Evolutionary conservation across 1,140 invertebrate species (phyloP).

Genomic region (Spodoptera litura): DNA sequence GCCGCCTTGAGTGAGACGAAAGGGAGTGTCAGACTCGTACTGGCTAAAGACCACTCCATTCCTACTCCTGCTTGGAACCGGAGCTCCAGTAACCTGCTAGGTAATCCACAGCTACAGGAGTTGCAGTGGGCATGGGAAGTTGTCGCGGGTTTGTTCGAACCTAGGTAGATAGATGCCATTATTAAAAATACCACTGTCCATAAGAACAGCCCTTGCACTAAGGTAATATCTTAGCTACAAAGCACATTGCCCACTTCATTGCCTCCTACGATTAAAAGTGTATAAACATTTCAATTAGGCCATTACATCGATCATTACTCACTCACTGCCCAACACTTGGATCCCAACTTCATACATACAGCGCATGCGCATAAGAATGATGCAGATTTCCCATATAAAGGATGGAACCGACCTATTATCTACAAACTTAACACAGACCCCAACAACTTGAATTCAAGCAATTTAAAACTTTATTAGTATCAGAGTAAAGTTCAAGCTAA

Average conservation of each 20-base stretch:
- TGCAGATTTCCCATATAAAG: constrained; percentile 69
- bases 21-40: too few relatives aligned
- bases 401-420: constrained; percentile 57
- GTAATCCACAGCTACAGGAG: too few relatives aligned
- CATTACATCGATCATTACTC: constrained; percentile 55
- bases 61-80: too few relatives aligned
- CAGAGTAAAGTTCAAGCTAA: not conserved
- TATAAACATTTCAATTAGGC: constrained; percentile 53
- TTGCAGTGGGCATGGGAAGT: too few relatives aligned
- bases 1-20: too few relatives aligned
- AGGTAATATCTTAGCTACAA: not conserved
- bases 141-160: too few relatives aligned
- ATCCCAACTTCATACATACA: constrained; percentile 44
- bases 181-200: not conserved
- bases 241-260: constrained; percentile 8
- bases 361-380: constrained; percentile 58
- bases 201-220: constrained; percentile 14
- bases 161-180: too few relatives aligned
- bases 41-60: too few relatives aligned
- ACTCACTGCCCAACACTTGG: constrained; percentile 49
- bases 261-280: constrained; percentile 2
- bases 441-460: not conserved
- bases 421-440: constrained; percentile 47
- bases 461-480: not conserved
- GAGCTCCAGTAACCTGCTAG: too few relatives aligned